Evolutionary conservation across 2,888 invertebrate species (phyloP), one percentile per base, ranked within the genome.

Genomic region (Ochropleura plecta): DNA sequence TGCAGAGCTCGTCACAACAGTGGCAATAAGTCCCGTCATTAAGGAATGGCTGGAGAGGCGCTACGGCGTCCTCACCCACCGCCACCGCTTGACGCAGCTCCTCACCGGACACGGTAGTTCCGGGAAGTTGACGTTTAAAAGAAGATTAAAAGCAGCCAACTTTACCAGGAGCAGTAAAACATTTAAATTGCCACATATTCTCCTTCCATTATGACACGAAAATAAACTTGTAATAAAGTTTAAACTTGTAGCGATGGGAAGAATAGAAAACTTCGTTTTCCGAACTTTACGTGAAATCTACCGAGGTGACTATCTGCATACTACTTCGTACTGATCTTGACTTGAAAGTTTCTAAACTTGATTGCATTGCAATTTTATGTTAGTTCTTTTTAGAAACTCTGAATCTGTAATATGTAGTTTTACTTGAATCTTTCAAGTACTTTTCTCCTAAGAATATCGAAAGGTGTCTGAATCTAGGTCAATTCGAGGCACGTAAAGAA

Each of bases 261-360:
- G 64, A 64, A 51, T 82, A 70, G 73, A 71, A 64, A 82, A 73
- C 73, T 67, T 57, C 18, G 42, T 73, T 70, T 82, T 64, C 65
- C 69, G 69, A 75, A 68, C 62, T 65, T 46, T 57, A 18, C 44
- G 84, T 72, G 84, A 86, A 84, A 84, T 85, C 86, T 67, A 51
- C 63, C 51, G 10, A 68, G 79, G 72, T 77, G n/a, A 20, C 77
- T 72, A 63, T 76, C 65, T 76, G 62, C 53, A 67, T 66, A 65
- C 67, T 60, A 79, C 76, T 71, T 76, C 16, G 55, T 60, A 51
- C 55, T 57, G 68, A 78, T 82, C 86, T 82, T 78, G 73, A 71
- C 42, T 63, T 66, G 63, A 66, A 60, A 74, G 86, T 87, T 87
- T 86, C 86, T 83, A 83, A 86, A 83, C 86, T 73, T 81, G 78